These are phyloP conservation scores for Yponomeuta plumbellus DNA, from an alignment of 2,888 invertebrate genomes.

Conservation along the genomic window DNA sequence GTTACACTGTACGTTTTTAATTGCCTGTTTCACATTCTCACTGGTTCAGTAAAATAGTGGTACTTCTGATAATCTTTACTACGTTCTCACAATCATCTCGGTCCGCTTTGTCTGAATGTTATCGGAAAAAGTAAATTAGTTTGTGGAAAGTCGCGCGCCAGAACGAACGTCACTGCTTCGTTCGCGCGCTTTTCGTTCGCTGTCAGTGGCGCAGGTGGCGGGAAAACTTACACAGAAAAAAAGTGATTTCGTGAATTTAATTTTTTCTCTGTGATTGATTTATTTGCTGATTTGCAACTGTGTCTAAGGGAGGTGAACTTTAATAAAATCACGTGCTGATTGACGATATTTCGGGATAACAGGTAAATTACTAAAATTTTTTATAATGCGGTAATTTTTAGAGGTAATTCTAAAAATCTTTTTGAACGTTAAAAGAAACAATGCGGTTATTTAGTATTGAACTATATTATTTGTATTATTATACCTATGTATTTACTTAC, in stretches of 20 bases:
- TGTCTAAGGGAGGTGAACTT: not conserved
- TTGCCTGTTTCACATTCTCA: too few species aligned
- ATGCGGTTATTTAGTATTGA: not conserved
- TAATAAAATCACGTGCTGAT: not conserved
- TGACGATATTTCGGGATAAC: not conserved
- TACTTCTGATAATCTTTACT: not conserved
- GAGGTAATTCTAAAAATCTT: too few species aligned
- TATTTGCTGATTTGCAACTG: not conserved
- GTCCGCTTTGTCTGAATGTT: constrained; percentile 14
- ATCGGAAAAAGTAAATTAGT: constrained; percentile 30
- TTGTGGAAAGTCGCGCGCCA: constrained; percentile 26
- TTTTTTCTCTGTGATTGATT: not conserved
- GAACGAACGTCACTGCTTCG: constrained; percentile 26
- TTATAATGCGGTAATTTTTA: too few species aligned
- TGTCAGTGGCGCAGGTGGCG: constrained; percentile 19
- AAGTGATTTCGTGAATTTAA: constrained; percentile 10
- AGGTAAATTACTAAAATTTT: not conserved
- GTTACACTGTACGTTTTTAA: too few species aligned
- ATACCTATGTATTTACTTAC: not conserved
- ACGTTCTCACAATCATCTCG: not conserved
- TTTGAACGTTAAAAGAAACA: too few species aligned
- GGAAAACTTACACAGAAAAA: constrained; percentile 23
- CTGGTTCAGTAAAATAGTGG: not conserved
- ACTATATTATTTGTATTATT: not conserved
- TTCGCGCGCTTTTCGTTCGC: constrained; percentile 18